Conservation (phyloP, 1,140 invertebrate species). For the Ceratosolen fusciceps region DNA sequence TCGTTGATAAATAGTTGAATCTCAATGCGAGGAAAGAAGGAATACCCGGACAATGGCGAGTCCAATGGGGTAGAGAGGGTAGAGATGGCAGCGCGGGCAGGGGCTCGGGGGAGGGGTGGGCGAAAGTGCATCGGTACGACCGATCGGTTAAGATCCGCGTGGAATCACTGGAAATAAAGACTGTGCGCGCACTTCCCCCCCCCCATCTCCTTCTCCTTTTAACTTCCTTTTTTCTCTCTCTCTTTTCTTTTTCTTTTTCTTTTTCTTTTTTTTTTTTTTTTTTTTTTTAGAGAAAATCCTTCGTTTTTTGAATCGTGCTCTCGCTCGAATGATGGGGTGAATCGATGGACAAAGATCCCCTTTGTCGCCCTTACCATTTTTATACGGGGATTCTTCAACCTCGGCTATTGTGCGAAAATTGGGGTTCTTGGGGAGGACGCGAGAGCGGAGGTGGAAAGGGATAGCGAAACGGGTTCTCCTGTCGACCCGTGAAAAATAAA, state of each 20-base stretch:
- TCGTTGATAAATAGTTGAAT: conserved; percentile 20
- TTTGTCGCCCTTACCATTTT: conserved; percentile 63
- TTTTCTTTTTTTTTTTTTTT: conserved; percentile 11
- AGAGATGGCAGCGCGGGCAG: background rate
- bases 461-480: conserved; percentile 63
- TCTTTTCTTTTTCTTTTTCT: too few relatives aligned
- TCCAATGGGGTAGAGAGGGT: background rate
- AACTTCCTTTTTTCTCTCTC: too few relatives aligned
- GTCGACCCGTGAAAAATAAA: conserved; percentile 61
- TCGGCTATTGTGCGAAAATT: conserved; percentile 66
- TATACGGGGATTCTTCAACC: conserved; percentile 63
- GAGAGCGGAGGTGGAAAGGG: conserved; percentile 61
- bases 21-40: background rate
- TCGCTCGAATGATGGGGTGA: conserved; percentile 60
- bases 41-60: background rate
- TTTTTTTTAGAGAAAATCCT: conserved; percentile 58
- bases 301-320: conserved; percentile 55
- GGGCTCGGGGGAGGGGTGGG: background rate
- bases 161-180: conserved; percentile 54
- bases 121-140: background rate
- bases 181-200: conserved; percentile 26
- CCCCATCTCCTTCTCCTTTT: too few relatives aligned
- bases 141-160: conserved; percentile 54
- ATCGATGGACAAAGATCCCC: conserved; percentile 58
- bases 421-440: conserved; percentile 56